Evolutionary conservation across 2,888 invertebrate species (phyloP).

Genomic region (Pandemis heparana): DNA sequence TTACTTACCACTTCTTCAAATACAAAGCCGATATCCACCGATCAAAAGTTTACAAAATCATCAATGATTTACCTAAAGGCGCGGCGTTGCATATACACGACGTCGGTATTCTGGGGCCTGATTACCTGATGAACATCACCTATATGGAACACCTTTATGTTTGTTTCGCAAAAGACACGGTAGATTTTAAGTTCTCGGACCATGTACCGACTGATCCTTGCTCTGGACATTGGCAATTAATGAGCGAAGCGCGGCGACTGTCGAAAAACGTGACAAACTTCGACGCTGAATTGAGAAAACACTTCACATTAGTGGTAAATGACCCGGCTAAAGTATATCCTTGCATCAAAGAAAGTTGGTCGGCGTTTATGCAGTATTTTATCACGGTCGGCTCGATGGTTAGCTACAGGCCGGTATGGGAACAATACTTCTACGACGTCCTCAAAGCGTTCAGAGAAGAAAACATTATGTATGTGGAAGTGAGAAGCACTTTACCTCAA

Average conservation of each 20-base stretch:
- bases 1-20: slow-evolving; percentile 88
- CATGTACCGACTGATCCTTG: slow-evolving; percentile 57
- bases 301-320: slow-evolving; percentile 84
- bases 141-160: slow-evolving; percentile 87
- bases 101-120: slow-evolving; percentile 86
- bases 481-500: slow-evolving; percentile 87
- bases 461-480: slow-evolving; percentile 89
- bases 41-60: slow-evolving; percentile 88
- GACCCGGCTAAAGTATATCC: slow-evolving; percentile 77
- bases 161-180: slow-evolving; percentile 63
- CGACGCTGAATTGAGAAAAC: slow-evolving; percentile 80
- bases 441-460: slow-evolving; percentile 87
- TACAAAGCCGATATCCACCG: slow-evolving; percentile 84
- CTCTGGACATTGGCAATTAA: slow-evolving; percentile 73
- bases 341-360: slow-evolving; percentile 86
- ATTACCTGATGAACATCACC: slow-evolving; percentile 88
- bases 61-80: slow-evolving; percentile 91
- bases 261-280: slow-evolving; percentile 75
- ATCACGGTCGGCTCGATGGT: slow-evolving; percentile 81
- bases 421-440: slow-evolving; percentile 88
- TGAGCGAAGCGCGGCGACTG: slow-evolving; percentile 71
- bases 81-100: slow-evolving; percentile 90
- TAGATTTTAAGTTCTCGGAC: slow-evolving; percentile 64
- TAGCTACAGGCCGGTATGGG: slow-evolving; percentile 87
- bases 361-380: slow-evolving; percentile 85